phyloP scores from a whole-genome alignment of 2,888 invertebrate species.

The Chydorus sphaericus region DNA sequence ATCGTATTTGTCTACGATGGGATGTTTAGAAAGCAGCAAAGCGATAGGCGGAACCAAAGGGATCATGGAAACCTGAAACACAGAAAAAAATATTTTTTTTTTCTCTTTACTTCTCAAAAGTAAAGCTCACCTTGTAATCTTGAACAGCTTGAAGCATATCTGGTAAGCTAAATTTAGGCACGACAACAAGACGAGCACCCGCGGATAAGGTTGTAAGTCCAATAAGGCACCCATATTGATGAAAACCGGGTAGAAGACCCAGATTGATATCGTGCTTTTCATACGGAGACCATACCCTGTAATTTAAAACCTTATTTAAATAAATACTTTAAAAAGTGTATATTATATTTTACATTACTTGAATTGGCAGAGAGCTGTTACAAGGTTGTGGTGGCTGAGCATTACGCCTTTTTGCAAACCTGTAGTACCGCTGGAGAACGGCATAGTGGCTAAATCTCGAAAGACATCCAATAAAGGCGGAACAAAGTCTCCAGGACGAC shows the following conservation, averaged over 20 bases:
- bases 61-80: slow-evolving; percentile 44
- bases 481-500: neutral
- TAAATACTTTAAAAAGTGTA: slow-evolving; percentile 23
- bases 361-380: slow-evolving; percentile 26
- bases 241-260: slow-evolving; percentile 66
- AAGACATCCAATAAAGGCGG: slow-evolving; percentile 12
- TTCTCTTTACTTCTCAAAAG: neutral
- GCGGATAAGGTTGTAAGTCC: slow-evolving; percentile 42
- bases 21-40: slow-evolving; percentile 67
- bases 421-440: slow-evolving; percentile 70
- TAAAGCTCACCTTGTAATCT: slow-evolving; percentile 38
- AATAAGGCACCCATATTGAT: slow-evolving; percentile 59
- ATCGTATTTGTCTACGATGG: slow-evolving; percentile 58
- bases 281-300: slow-evolving; percentile 30
- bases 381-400: slow-evolving; percentile 52
- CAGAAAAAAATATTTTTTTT: too few relatives aligned
- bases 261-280: slow-evolving; percentile 31
- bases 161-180: slow-evolving; percentile 56
- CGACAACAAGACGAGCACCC: slow-evolving; percentile 37
- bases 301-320: slow-evolving; percentile 23
- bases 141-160: slow-evolving; percentile 56
- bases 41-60: slow-evolving; percentile 70
- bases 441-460: slow-evolving; percentile 38
- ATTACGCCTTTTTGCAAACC: slow-evolving; percentile 65
- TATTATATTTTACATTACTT: slow-evolving; percentile 8